Evolutionary conservation across 2,797 vertebrate species (phyloP).

Genomic region (Phaenicophaeus curvirostris): DNA sequence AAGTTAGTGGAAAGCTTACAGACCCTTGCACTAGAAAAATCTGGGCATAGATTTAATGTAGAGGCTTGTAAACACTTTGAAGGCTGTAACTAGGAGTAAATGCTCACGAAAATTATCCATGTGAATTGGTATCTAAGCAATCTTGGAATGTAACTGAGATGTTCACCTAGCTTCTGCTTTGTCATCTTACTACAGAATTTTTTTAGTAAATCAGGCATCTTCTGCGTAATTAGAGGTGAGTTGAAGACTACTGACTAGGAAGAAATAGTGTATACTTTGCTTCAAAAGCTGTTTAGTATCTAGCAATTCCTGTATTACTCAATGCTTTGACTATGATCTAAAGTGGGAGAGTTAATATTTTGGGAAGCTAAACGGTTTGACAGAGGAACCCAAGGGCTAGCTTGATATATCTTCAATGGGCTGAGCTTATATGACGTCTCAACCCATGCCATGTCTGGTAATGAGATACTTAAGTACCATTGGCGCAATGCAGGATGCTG

Average conservation of each 20-base stretch:
- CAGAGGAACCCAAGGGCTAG: not conserved
- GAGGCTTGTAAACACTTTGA: not conserved
- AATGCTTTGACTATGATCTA: not conserved
- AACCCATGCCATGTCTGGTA: accelerated
- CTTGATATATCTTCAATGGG: not conserved
- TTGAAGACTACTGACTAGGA: not conserved
- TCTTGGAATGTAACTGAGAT: not conserved
- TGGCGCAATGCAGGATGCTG: not conserved
- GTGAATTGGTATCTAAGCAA: not conserved
- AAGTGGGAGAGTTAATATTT: not conserved
- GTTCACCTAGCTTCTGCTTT: not conserved
- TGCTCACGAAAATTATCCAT: not conserved
- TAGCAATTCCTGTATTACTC: not conserved
- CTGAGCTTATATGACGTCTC: not conserved
- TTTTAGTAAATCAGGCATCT: not conserved
- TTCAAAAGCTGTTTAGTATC: not conserved
- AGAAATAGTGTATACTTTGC: not conserved
- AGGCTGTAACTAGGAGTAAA: not conserved
- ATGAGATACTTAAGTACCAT: not conserved
- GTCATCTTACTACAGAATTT: not conserved
- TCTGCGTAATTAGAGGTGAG: not conserved
- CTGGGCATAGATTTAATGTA: not conserved
- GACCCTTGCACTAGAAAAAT: not conserved
- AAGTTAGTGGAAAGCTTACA: not conserved
- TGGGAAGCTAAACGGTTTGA: not conserved